These are phyloP conservation scores for Spodoptera frugiperda DNA, from an alignment of 1,140 invertebrate genomes.

Conservation along the genomic window DNA sequence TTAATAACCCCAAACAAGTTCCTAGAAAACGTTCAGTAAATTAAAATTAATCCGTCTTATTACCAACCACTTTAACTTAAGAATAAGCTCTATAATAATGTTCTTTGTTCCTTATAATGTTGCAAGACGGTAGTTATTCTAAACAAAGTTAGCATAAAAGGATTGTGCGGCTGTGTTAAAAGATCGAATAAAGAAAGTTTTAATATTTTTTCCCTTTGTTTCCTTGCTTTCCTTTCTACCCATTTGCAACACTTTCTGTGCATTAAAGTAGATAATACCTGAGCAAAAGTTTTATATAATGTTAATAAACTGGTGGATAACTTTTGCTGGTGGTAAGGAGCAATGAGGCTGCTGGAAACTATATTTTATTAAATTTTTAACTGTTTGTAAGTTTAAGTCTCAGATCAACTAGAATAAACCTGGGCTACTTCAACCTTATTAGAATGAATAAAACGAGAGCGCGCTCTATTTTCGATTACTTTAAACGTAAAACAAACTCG, in stretches of 20 bases:
- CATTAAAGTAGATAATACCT: slow-evolving; percentile 28
- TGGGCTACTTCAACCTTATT: too few species aligned
- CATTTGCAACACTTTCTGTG: slow-evolving; percentile 47
- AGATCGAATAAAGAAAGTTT: slow-evolving; percentile 75
- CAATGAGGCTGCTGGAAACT: background rate
- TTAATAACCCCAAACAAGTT: too few species aligned
- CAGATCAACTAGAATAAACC: too few species aligned
- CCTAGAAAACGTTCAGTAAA: too few species aligned
- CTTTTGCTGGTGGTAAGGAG: background rate
- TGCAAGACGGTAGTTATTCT: slow-evolving; percentile 62
- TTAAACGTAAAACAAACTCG: too few species aligned
- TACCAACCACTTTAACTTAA: too few species aligned
- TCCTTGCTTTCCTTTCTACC: slow-evolving; percentile 54
- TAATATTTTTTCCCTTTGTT: slow-evolving; percentile 65
- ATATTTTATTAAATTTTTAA: background rate
- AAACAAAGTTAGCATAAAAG: slow-evolving; percentile 69
- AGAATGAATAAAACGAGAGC: too few species aligned
- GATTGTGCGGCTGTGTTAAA: slow-evolving; percentile 58
- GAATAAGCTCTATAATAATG: slow-evolving; percentile 4
- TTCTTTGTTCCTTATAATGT: slow-evolving; percentile 37
- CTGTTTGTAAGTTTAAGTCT: too few species aligned
- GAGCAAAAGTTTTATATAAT: slow-evolving; percentile 14
- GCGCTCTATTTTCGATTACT: too few species aligned
- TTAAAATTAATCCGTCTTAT: too few species aligned
- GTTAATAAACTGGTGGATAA: slow-evolving; percentile 10